Evolutionary conservation across 2,113 vertebrate species (phyloP).

Genomic region (Ptilorrhoa leucosticta): DNA sequence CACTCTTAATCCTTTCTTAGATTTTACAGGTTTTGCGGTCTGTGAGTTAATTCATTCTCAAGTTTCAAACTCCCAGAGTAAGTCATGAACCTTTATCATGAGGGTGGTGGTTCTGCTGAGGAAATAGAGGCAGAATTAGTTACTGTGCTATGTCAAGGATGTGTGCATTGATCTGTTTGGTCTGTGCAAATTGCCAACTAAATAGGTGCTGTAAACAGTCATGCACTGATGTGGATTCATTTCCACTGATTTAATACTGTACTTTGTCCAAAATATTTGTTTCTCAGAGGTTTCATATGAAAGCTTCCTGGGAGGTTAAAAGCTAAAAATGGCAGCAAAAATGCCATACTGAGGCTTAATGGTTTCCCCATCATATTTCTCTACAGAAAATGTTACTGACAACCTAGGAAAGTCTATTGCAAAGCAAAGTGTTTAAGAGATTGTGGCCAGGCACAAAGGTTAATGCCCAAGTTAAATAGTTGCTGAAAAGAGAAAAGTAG

Average conservation of each 20-base stretch:
- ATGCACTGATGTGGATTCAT: neutral
- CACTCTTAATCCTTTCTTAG: neutral
- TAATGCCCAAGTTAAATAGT: conserved; percentile 27
- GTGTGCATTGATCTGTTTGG: neutral
- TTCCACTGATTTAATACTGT: neutral
- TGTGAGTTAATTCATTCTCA: neutral
- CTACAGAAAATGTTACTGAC: neutral
- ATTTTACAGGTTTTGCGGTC: neutral
- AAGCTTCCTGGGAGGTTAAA: neutral
- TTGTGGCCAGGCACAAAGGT: neutral
- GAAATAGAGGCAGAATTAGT: neutral
- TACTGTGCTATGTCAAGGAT: neutral
- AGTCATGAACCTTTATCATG: neutral
- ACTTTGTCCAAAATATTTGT: neutral
- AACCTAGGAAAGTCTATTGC: neutral
- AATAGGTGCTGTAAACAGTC: neutral
- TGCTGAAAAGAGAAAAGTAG: conserved; percentile 2
- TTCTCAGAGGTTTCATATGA: neutral
- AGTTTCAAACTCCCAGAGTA: neutral
- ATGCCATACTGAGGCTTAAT: neutral
- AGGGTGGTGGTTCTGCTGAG: neutral
- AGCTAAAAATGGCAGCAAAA: neutral
- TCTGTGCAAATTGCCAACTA: neutral
- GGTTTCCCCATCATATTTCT: neutral
- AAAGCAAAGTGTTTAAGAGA: neutral